phyloP scores from a whole-genome alignment of 2,888 invertebrate genomes.

The Belgica antarctica region DNA sequence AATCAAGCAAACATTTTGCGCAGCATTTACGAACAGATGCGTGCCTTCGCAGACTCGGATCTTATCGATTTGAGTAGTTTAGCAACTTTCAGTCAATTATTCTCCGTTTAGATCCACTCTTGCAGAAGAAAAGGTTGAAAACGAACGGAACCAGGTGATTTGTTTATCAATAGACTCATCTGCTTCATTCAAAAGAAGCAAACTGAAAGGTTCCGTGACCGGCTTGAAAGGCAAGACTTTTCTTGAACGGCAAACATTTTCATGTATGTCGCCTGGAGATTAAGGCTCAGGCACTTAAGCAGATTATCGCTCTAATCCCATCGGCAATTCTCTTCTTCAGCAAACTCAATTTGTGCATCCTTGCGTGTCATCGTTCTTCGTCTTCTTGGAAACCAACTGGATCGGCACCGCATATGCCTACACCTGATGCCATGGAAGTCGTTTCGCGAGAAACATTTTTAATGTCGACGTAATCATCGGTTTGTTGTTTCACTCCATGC shows the following conservation, averaged over 20 bases:
- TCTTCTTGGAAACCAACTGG: too few relatives aligned
- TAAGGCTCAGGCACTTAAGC: neutral
- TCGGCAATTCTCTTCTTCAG: neutral
- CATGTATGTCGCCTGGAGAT: neutral
- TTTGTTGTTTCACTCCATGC: constrained; percentile 20
- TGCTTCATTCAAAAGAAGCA: neutral
- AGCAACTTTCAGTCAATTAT: too few relatives aligned
- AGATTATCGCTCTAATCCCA: neutral
- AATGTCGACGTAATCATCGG: neutral
- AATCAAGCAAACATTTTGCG: too few relatives aligned
- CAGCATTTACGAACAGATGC: too few relatives aligned
- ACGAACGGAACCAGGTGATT: constrained; percentile 9
- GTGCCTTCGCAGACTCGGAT: too few relatives aligned
- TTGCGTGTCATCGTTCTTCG: neutral
- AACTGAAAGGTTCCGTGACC: neutral
- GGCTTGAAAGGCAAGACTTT: neutral
- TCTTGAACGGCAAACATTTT: neutral
- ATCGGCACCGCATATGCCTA: neutral
- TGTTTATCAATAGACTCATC: constrained; percentile 14
- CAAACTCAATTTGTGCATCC: neutral
- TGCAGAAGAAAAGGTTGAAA: neutral
- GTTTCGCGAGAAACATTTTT: constrained; percentile 8
- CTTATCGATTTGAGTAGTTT: too few relatives aligned
- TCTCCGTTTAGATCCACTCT: too few relatives aligned
- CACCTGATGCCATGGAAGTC: constrained; percentile 15